phyloP scores from a whole-genome alignment of 2,797 vertebrate species.

The Hemibagrus guttatus region DNA sequence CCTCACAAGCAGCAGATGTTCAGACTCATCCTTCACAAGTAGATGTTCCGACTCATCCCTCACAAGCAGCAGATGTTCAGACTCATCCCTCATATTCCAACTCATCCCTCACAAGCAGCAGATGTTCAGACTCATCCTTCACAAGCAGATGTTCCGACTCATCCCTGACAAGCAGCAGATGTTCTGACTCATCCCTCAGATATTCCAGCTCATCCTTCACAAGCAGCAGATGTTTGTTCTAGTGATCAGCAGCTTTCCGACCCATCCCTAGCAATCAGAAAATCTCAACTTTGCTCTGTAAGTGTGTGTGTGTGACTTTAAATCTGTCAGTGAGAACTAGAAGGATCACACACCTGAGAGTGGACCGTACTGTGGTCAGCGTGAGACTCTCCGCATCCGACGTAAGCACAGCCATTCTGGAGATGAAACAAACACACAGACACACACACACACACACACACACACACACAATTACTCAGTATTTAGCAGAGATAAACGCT shows the following conservation, averaged over 20 bases:
- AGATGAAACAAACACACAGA: constrained; percentile 18
- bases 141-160: not conserved
- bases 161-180: not conserved
- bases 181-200: not conserved
- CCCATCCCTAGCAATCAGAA: no score
- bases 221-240: no score
- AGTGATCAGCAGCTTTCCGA: not conserved
- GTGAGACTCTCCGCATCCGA: constrained; percentile 96
- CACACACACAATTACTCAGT: not conserved
- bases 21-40: not conserved
- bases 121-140: not conserved
- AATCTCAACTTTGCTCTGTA: not conserved
- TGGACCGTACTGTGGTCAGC: constrained; percentile 96
- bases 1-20: not conserved
- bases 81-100: not conserved
- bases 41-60: not conserved
- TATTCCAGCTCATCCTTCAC: not conserved
- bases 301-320: not conserved
- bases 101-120: no score
- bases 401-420: constrained; percentile 91
- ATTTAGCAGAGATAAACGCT: not conserved
- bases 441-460: not conserved
- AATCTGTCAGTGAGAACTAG: not conserved
- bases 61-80: not conserved
- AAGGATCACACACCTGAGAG: constrained; percentile 84